phyloP scores from a whole-genome alignment of 1,140 invertebrate species.

The Sinella curviseta region DNA sequence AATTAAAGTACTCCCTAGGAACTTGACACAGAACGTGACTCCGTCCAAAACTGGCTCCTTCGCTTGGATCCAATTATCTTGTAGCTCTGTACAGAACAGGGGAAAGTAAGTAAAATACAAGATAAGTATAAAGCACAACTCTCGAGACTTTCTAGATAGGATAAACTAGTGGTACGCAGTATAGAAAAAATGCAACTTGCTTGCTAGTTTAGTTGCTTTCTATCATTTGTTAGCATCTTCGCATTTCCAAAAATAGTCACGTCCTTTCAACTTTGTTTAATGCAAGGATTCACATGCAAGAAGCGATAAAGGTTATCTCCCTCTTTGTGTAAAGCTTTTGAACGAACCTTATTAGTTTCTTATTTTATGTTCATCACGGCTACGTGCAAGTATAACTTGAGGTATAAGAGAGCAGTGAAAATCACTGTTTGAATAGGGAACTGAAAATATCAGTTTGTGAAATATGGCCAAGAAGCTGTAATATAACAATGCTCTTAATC shows the following conservation, averaged over 20 bases:
- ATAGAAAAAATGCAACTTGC: not conserved
- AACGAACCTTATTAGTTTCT: too few relatives aligned
- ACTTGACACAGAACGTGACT: constrained; percentile 70
- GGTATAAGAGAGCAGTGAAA: too few relatives aligned
- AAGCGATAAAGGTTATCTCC: too few relatives aligned
- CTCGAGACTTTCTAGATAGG: not conserved
- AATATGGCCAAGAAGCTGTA: too few relatives aligned
- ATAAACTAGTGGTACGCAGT: not conserved
- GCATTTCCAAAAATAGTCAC: not conserved
- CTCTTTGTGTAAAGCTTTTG: too few relatives aligned
- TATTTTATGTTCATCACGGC: too few relatives aligned
- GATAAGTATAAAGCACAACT: not conserved
- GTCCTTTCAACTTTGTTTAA: constrained; percentile 12
- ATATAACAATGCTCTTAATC: too few relatives aligned
- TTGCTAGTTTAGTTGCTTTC: not conserved
- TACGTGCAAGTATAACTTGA: too few relatives aligned
- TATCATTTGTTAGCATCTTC: not conserved
- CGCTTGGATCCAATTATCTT: constrained; percentile 41
- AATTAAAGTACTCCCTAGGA: constrained; percentile 69
- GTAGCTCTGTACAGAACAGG: constrained; percentile 33
- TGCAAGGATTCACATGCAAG: constrained; percentile 13
- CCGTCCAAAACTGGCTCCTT: constrained; percentile 61
- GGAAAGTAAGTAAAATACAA: not conserved
- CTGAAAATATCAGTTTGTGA: too few relatives aligned
- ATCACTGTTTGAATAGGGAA: too few relatives aligned